phyloP scores from a whole-genome alignment of 2,888 invertebrate genomes.

The Epistrophe eligans region DNA sequence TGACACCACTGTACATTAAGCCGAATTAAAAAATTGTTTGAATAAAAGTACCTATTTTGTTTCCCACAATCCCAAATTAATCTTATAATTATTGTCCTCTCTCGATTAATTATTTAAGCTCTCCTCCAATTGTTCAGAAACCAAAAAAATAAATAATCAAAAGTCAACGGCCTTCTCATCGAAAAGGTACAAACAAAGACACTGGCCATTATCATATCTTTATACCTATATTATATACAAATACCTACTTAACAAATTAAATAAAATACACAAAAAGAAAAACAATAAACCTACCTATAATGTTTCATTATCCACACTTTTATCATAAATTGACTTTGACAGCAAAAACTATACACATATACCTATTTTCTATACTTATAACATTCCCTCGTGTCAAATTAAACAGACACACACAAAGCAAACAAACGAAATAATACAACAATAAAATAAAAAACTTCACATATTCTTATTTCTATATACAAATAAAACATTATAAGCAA shows the following conservation, averaged over 20 bases:
- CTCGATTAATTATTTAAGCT: not conserved
- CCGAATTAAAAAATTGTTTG: too few relatives aligned
- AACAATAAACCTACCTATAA: not conserved
- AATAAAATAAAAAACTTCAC: slow-evolving; percentile 47
- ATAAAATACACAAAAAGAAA: slow-evolving; percentile 26
- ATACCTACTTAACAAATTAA: slow-evolving; percentile 24
- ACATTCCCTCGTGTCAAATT: slow-evolving; percentile 56
- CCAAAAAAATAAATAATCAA: not conserved
- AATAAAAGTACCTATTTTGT: too few relatives aligned
- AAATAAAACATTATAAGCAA: slow-evolving; percentile 24
- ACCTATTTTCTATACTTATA: not conserved
- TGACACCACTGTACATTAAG: too few relatives aligned
- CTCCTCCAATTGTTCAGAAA: not conserved
- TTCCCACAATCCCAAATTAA: too few relatives aligned
- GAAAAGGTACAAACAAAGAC: not conserved
- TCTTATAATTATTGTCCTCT: not conserved
- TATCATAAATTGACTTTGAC: slow-evolving; percentile 69
- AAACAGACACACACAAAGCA: slow-evolving; percentile 48
- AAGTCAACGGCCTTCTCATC: slow-evolving; percentile 27
- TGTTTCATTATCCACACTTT: slow-evolving; percentile 41
- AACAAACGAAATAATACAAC: slow-evolving; percentile 8
- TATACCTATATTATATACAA: not conserved
- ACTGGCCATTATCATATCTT: slow-evolving; percentile 21
- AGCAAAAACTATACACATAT: slow-evolving; percentile 44
- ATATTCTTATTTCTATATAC: slow-evolving; percentile 24